Conservation (phyloP, 2,113 vertebrate genomes). For the Craseonycteris thonglongyai region DNA sequence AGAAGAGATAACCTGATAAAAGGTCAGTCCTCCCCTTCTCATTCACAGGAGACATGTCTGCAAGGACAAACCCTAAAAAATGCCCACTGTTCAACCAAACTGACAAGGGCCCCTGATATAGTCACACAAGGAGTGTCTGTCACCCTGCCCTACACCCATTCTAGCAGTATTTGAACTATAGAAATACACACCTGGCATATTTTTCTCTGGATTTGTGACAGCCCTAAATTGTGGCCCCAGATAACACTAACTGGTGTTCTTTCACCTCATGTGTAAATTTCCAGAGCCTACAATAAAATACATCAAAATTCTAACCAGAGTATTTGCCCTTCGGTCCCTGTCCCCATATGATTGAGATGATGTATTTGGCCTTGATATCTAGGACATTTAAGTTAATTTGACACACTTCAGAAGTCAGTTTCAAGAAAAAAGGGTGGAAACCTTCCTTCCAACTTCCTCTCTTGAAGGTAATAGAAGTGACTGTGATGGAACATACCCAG, state of each 20-base stretch:
- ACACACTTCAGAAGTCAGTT: not conserved
- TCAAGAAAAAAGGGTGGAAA: not conserved
- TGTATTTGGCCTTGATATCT: not conserved
- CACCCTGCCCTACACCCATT: too few relatives aligned
- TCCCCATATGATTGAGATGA: not conserved
- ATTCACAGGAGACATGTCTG: not conserved
- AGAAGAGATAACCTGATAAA: not conserved
- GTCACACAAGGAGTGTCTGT: not conserved
- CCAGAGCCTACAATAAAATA: not conserved
- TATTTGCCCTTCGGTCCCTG: not conserved
- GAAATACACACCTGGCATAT: not conserved
- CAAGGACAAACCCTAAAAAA: not conserved
- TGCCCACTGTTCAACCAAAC: not conserved
- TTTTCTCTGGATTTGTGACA: not conserved
- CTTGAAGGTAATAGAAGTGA: constrained; percentile 37
- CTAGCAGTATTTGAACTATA: not conserved
- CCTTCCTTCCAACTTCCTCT: constrained; percentile 20
- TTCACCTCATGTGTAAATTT: not conserved
- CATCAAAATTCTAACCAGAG: not conserved
- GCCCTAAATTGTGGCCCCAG: not conserved
- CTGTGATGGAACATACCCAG: not conserved
- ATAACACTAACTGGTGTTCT: not conserved
- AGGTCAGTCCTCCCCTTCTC: not conserved
- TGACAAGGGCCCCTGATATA: not conserved
- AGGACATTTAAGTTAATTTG: not conserved